phyloP scores from a whole-genome alignment of 2,113 vertebrate genomes.

The Ceuthmochares aereus region DNA sequence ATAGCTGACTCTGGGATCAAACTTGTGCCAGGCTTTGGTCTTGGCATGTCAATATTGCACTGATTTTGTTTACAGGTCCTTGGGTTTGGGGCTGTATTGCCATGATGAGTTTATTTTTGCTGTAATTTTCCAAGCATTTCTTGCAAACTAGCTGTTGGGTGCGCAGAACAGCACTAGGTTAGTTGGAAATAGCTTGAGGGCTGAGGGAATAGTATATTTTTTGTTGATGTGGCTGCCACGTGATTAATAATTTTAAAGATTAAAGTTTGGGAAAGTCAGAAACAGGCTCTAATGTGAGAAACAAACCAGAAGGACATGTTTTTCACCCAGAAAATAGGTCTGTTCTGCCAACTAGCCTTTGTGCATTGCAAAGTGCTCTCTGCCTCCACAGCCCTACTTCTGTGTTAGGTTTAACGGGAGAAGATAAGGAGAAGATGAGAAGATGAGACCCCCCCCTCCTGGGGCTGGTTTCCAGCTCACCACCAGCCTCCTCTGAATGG shows the following conservation, averaged over 20 bases:
- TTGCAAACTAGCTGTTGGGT: neutral
- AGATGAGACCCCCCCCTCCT: neutral
- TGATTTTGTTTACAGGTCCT: neutral
- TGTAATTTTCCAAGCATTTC: constrained; percentile 6
- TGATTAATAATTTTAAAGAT: neutral
- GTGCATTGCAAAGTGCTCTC: neutral
- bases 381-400: neutral
- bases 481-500: neutral
- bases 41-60: neutral
- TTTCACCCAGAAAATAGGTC: neutral
- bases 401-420: neutral
- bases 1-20: neutral
- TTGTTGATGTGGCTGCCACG: neutral
- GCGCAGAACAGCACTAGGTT: neutral
- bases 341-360: neutral
- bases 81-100: neutral
- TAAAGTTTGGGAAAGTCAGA: neutral
- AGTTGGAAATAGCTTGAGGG: neutral
- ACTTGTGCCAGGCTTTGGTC: neutral
- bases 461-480: neutral
- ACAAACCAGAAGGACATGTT: neutral
- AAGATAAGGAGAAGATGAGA: neutral
- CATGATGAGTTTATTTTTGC: constrained; percentile 4
- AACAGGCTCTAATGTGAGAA: neutral
- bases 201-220: neutral